These are phyloP conservation scores for Phalangium opilio DNA, from an alignment of 2,888 invertebrate species.

Conservation along the genomic window DNA sequence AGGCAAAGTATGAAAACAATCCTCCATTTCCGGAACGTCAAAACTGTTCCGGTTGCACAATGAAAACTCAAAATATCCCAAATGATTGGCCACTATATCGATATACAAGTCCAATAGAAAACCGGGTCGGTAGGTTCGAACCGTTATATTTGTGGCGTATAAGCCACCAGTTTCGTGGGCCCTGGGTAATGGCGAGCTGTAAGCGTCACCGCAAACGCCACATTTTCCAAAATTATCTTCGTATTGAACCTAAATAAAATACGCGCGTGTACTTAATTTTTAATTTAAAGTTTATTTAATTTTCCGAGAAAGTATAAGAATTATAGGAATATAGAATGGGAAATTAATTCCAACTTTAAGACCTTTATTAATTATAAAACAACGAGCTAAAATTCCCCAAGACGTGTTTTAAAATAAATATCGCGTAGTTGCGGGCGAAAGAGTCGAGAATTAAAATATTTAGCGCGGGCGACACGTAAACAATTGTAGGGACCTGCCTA, in stretches of 20 bases:
- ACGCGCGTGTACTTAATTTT: too few species aligned
- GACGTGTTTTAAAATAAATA: too few species aligned
- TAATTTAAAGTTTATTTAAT: too few species aligned
- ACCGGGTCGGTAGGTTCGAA: conserved; percentile 18
- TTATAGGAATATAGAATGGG: too few species aligned
- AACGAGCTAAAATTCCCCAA: too few species aligned
- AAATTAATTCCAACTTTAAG: too few species aligned
- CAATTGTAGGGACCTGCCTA: too few species aligned
- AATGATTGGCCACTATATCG: conserved; percentile 21
- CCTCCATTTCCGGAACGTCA: conserved; percentile 17
- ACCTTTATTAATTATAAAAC: too few species aligned
- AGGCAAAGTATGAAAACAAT: conserved; percentile 18
- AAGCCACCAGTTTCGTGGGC: conserved; percentile 21
- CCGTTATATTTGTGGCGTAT: conserved; percentile 18
- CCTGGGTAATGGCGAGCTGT: conserved; percentile 12
- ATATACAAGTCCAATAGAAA: conserved; percentile 18
- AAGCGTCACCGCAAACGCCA: conserved; percentile 22
- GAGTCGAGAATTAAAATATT: too few species aligned
- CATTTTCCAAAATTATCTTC: conserved; percentile 20
- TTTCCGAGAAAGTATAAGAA: too few species aligned
- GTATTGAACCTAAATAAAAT: conserved; percentile 16
- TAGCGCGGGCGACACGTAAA: too few species aligned
- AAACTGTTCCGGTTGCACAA: conserved; percentile 18
- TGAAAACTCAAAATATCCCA: conserved; percentile 19
- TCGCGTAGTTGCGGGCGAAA: too few species aligned